These are phyloP conservation scores for Drosophila setifemur DNA, from an alignment of 1,140 invertebrate species.

Conservation along the genomic window DNA sequence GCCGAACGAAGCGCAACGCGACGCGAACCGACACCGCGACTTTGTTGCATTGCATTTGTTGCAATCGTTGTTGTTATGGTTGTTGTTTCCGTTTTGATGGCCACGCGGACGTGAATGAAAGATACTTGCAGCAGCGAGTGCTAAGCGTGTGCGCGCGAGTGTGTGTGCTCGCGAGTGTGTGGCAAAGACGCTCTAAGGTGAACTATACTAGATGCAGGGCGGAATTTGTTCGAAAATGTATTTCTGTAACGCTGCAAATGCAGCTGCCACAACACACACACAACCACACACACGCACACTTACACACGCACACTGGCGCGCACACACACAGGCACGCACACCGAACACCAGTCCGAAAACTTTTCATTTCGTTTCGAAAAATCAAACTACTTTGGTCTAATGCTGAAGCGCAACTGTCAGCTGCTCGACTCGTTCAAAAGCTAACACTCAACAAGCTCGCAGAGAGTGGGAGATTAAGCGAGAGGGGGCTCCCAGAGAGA, in stretches of 20 bases:
- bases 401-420: slow-evolving; percentile 77
- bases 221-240: slow-evolving; percentile 56
- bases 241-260: slow-evolving; percentile 67
- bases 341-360: slow-evolving; percentile 27
- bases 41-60: background rate
- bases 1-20: too few relatives aligned
- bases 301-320: slow-evolving; percentile 5
- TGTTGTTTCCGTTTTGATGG: slow-evolving; percentile 51
- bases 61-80: slow-evolving; percentile 7
- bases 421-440: slow-evolving; percentile 62
- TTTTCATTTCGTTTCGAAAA: slow-evolving; percentile 76
- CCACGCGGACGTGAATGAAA: slow-evolving; percentile 71
- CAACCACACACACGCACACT: slow-evolving; percentile 14
- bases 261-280: slow-evolving; percentile 46
- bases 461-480: background rate
- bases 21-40: slow-evolving; percentile 51
- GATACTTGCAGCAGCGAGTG: slow-evolving; percentile 45
- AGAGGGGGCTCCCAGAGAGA: background rate
- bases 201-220: slow-evolving; percentile 74
- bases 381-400: slow-evolving; percentile 73
- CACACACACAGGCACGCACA: background rate
- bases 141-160: background rate
- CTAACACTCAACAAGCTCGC: slow-evolving; percentile 6
- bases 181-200: slow-evolving; percentile 79
- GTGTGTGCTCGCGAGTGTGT: slow-evolving; percentile 16